A percentile compares a stretch with the other conserved stretches of the same genome.
Evolutionary conservation across 2,888 invertebrate species (phyloP).

Genomic region (Pheosia gnoma): DNA sequence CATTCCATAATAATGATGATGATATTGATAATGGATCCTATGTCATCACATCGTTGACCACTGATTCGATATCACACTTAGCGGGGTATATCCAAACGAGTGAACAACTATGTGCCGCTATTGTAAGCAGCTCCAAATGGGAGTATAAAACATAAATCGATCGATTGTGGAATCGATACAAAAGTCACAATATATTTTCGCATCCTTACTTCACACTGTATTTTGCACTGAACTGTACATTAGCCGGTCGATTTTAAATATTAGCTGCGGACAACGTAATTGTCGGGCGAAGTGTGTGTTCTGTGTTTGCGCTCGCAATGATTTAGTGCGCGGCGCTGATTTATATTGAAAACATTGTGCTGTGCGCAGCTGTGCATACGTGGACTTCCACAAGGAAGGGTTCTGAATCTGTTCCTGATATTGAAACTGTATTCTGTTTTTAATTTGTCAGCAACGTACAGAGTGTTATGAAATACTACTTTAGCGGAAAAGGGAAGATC

Average conservation of each 20-base stretch:
- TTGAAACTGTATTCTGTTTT: too few species aligned
- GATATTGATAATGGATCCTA: too few species aligned
- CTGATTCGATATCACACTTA: too few species aligned
- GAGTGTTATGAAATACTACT: not conserved
- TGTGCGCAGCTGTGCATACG: constrained; percentile 1
- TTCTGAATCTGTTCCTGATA: not conserved
- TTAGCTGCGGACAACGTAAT: constrained; percentile 45
- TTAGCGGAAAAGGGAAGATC: too few species aligned
- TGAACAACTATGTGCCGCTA: too few species aligned
- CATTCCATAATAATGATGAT: too few species aligned
- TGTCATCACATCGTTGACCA: too few species aligned
- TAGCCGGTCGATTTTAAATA: constrained; percentile 41
- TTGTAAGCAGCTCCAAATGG: too few species aligned
- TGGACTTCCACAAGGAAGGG: constrained; percentile 1
- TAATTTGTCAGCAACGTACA: not conserved
- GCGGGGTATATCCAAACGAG: too few species aligned
- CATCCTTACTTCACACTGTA: constrained; percentile 16
- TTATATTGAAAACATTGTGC: constrained; percentile 30
- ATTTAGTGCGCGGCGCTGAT: constrained; percentile 35
- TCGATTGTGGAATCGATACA: not conserved
- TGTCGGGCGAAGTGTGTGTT: constrained; percentile 31
- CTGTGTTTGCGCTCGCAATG: constrained; percentile 30
- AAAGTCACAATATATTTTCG: not conserved
- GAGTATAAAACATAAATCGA: not conserved
- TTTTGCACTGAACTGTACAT: constrained; percentile 30